Conservation (phyloP, 2,797 vertebrate species). For the Lophius americanus region DNA sequence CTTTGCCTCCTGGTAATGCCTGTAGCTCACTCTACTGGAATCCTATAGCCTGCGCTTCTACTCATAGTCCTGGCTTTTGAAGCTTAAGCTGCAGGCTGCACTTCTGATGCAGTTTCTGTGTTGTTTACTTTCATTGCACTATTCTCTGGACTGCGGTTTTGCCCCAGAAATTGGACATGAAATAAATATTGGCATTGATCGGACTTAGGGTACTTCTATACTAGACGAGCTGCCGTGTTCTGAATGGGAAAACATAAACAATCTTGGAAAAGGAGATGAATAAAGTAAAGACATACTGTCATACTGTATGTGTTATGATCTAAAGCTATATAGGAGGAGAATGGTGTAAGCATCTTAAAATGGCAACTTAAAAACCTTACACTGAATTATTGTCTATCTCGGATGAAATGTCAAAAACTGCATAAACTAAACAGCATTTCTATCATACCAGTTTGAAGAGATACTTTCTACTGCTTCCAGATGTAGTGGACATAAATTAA, state of each 20-base stretch:
- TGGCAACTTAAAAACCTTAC: not conserved
- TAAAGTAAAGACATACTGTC: constrained; percentile 1
- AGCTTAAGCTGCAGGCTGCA: constrained; percentile 49
- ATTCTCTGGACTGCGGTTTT: constrained; percentile 30
- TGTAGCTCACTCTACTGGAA: constrained; percentile 50
- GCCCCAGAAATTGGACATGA: constrained; percentile 62
- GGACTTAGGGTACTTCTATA: constrained; percentile 26
- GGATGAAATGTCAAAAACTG: constrained; percentile 4
- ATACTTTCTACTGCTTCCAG: too few species aligned
- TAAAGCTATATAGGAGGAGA: too few species aligned
- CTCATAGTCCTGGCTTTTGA: constrained; percentile 33
- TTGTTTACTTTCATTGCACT: constrained; percentile 48
- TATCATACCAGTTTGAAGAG: not conserved
- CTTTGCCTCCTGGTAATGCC: constrained; percentile 49
- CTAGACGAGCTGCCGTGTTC: constrained; percentile 24
- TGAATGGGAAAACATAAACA: constrained; percentile 36
- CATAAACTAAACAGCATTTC: not conserved
- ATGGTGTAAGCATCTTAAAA: too few species aligned
- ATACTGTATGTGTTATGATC: too few species aligned
- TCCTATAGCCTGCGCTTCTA: constrained; percentile 57
- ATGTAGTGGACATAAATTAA: too few species aligned
- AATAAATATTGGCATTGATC: constrained; percentile 72
- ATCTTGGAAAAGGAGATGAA: constrained; percentile 1
- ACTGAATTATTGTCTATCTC: constrained; percentile 4
- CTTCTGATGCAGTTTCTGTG: constrained; percentile 40